Conservation (phyloP, 1,140 invertebrate species). For the Lycorma delicatula region DNA sequence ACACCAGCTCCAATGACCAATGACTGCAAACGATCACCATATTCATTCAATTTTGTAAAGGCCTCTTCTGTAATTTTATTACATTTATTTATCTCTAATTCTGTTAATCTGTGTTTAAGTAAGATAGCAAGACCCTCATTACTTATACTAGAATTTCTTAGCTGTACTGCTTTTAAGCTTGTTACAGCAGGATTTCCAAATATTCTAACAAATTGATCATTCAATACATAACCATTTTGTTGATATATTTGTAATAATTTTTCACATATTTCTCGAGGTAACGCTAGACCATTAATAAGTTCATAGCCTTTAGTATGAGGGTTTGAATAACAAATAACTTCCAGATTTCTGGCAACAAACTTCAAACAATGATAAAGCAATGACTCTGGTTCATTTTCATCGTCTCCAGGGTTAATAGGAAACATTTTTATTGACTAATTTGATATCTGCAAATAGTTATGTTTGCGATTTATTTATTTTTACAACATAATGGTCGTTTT, state of each 20-base stretch:
- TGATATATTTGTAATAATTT: conserved; percentile 53
- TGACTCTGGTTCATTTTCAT: conserved; percentile 33
- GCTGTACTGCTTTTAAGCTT: conserved; percentile 55
- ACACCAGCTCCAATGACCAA: conserved; percentile 35
- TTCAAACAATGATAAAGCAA: conserved; percentile 36
- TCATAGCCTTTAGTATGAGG: conserved; percentile 25
- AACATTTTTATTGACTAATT: too few relatives aligned
- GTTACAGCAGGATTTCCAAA: conserved; percentile 58
- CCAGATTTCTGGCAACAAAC: conserved; percentile 35
- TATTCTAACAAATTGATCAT: conserved; percentile 58
- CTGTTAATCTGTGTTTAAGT: conserved; percentile 57
- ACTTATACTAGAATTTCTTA: conserved; percentile 59
- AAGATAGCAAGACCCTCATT: conserved; percentile 58
- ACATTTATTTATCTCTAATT: conserved; percentile 66
- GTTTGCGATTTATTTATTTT: too few relatives aligned
- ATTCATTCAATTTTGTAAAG: conserved; percentile 48
- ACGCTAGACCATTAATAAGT: conserved; percentile 43
- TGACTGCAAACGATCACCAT: conserved; percentile 34
- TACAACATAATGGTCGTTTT: too few relatives aligned
- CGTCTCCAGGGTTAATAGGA: too few relatives aligned
- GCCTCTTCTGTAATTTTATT: conserved; percentile 49
- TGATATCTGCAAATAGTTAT: too few relatives aligned
- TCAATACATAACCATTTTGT: conserved; percentile 37
- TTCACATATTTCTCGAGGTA: conserved; percentile 64
- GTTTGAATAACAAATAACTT: conserved; percentile 30